Percentiles rank a stretch among this genome's conserved stretches.
Conservation (phyloP, 2,888 invertebrate genomes). For the Spialia ferax region DNA sequence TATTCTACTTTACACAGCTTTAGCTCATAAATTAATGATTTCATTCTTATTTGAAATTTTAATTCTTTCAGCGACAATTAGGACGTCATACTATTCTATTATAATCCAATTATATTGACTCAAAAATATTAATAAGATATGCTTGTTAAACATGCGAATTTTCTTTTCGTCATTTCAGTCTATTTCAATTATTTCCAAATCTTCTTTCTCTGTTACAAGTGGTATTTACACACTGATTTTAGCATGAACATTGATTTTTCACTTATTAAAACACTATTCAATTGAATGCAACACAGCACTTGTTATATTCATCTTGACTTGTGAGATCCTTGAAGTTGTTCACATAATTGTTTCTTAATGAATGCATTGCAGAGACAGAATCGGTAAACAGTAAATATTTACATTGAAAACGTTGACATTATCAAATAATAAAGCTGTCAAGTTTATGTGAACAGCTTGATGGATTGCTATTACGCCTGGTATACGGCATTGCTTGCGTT, state of each 20-base stretch:
- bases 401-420: conserved; percentile 50
- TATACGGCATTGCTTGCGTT: conserved; percentile 47
- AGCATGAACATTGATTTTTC: neutral
- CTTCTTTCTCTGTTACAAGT: conserved; percentile 1
- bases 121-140: conserved; percentile 25
- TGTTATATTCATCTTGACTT: conserved; percentile 27
- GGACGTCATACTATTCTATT: neutral
- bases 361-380: conserved; percentile 22
- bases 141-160: conserved; percentile 22
- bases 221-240: conserved; percentile 7
- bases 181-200: neutral
- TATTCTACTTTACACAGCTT: neutral
- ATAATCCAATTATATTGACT: conserved; percentile 17
- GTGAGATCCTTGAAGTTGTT: conserved; percentile 30
- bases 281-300: neutral
- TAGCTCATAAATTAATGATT: conserved; percentile 4
- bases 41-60: conserved; percentile 23
- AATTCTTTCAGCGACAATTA: neutral
- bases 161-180: conserved; percentile 4
- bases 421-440: conserved; percentile 74
- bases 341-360: conserved; percentile 35
- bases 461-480: conserved; percentile 62
- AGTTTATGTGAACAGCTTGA: conserved; percentile 69
- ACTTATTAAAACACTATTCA: neutral
- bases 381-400: conserved; percentile 56